Evolutionary conservation across 1,140 invertebrate genomes (phyloP), one percentile per base, ranked within the genome.

Genomic region (Episyrphus balteatus): DNA sequence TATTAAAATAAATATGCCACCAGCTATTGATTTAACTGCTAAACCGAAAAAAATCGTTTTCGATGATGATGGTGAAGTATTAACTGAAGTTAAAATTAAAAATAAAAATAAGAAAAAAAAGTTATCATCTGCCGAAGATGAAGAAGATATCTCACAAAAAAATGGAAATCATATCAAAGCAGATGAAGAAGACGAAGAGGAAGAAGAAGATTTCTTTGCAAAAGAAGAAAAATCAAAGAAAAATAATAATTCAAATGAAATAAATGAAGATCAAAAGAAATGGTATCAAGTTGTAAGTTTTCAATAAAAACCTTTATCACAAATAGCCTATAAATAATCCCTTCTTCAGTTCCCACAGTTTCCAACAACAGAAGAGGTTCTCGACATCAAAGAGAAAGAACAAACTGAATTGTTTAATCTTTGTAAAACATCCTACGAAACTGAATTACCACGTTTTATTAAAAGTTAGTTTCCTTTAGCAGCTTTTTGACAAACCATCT

Each of bases 361-460:
- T 21, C 56, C 63, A 1, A 50, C 57, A 14, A 55, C 39, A 5
- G 66, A 61, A 11, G 65, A 68, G 36, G 46, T 65, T 13, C 36
- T 66, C 9, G 66, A 68, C 42, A 59, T 68, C 51, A 68, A 68
- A 47, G 60, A 68, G 12, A 53, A 54, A 15, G 66, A 68, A 31
- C 58, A 68, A 42, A 44, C 65, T 30, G 63, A 61, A 40, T 46
- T 68, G 5, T 58, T 51, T 13, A 66, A 65, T 51, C 31, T 58
- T 11, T 68, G 66, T 50, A 55, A 62, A 41, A 54, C 21, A n/a
- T 48, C 61, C 1, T 68, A 54, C 13, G 63, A 66, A 3, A 42
- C 57, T 2, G 62, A 68, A 39, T 55, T 58, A 31, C 31, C 43
- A 0, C 52, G 51, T 0, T 64, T 55, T 7, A 54, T 49, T 19